Percentiles rank a stretch among this genome's conserved stretches.
phyloP scores from a whole-genome alignment of 1,140 invertebrate genomes.

The Trichomalopsis sarcophagae region DNA sequence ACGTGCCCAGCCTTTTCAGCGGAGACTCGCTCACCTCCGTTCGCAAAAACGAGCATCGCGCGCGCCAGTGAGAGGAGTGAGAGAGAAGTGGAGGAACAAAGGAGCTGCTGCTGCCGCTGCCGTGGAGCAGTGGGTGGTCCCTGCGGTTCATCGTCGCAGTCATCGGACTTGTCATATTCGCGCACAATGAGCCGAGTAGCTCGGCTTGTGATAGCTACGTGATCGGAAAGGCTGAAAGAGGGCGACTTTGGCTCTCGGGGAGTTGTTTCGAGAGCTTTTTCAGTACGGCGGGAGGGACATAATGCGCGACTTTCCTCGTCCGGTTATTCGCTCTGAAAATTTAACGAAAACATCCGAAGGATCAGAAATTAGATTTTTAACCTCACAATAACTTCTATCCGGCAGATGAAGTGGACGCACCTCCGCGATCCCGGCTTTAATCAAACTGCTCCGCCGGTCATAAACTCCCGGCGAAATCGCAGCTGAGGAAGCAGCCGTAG shows the following conservation, averaged over 20 bases:
- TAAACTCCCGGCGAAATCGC: no score
- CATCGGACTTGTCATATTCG: constrained; percentile 26
- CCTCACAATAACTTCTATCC: no score
- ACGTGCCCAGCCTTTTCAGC: neutral
- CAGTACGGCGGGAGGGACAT: no score
- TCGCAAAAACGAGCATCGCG: constrained; percentile 2
- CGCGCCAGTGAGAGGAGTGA: neutral
- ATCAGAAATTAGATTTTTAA: no score
- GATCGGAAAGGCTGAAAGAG: constrained; percentile 29
- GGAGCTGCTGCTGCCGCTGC: neutral
- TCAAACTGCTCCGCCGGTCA: no score
- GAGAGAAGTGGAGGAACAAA: neutral
- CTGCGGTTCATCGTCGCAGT: constrained; percentile 16
- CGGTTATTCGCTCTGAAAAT: no score
- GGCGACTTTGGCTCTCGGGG: neutral
- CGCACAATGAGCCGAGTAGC: constrained; percentile 9
- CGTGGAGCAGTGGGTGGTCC: constrained; percentile 35
- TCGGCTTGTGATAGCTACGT: constrained; percentile 13
- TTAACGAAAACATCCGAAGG: no score
- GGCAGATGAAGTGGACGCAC: no score
- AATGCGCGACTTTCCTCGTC: no score
- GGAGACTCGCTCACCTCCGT: neutral
- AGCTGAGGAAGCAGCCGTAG: no score
- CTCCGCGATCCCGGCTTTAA: no score
- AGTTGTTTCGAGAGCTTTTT: neutral